Evolutionary conservation across 2,888 invertebrate species (phyloP).

Genomic region (Chrysotoxum bicinctum): DNA sequence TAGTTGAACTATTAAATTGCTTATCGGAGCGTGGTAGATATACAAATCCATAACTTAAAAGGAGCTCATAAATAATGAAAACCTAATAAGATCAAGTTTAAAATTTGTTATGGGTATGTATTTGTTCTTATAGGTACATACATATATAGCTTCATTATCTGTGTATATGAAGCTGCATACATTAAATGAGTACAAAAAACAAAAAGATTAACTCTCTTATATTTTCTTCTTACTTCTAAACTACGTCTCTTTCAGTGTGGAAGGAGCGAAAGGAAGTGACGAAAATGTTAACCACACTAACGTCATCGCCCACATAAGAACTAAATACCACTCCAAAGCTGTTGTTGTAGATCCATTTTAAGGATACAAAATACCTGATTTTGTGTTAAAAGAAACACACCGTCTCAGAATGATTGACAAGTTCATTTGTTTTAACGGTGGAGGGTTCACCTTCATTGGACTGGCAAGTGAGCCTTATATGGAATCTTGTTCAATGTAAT

Average conservation of each 20-base stretch:
- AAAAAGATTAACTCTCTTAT: too few species aligned
- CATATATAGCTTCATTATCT: too few species aligned
- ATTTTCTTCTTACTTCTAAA: too few species aligned
- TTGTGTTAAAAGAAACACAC: background rate
- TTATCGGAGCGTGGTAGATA: too few species aligned
- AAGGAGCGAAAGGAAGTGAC: slow-evolving; percentile 33
- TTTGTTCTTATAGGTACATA: too few species aligned
- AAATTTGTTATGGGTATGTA: too few species aligned
- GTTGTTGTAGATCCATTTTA: background rate
- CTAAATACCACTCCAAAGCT: slow-evolving; percentile 11
- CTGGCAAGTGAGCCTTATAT: slow-evolving; percentile 53
- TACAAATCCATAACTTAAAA: too few species aligned
- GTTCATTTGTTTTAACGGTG: slow-evolving; percentile 51
- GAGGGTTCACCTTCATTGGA: slow-evolving; percentile 68
- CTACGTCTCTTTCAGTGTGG: background rate
- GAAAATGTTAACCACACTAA: slow-evolving; percentile 21
- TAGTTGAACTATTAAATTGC: too few species aligned
- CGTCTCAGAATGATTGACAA: slow-evolving; percentile 55
- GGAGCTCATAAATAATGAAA: too few species aligned
- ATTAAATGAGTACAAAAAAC: too few species aligned
- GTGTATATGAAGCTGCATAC: too few species aligned
- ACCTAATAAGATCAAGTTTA: too few species aligned
- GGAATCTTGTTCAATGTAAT: slow-evolving; percentile 64
- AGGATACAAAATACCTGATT: slow-evolving; percentile 30
- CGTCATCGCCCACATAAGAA: slow-evolving; percentile 61